Base-by-base conservation (phyloP, 2,888 invertebrate genomes). In the Endotricha flammealis region DNA sequence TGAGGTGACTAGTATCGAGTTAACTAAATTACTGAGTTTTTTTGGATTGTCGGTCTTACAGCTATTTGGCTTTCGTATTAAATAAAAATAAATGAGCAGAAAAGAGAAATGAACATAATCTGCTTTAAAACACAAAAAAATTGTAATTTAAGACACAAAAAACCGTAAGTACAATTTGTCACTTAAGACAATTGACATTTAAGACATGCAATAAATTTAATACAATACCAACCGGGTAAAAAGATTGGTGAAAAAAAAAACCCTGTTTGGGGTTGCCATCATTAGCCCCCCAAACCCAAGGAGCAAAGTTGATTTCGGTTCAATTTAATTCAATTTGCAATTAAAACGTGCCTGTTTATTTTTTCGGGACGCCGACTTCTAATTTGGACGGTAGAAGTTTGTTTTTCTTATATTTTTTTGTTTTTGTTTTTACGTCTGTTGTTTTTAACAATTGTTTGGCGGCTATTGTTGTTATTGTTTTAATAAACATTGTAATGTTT, bases 251-350 rank as follows among this genome's bases (percentile, higher is more conserved):
- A 72, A 72, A 76, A 71, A 77, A 76, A 77, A 71, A 77, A 70
- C n/a, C 64, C 71, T 65, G 71, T 64, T 62, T 52, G 66, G 64
- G 45, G 48, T 42, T 48, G 53, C 58, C 59, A 60, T 74, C 76
- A 75, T 78, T 77, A 79, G 69, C 67, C 55, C 60, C 67, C 65
- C 56, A 56, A 57, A 53, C 62, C 55, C 59, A 64, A 67, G 62
- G 58, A 61, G 64, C 64, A 64, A 73, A 76, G 67, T 77, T 74
- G 72, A 80, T 78, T 77, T 66, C 60, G 49, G 56, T 57, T 33
- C 69, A 70, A 73, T 81, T 75, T 78, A 81, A 82, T 81, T 81
- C 72, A 79, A 82, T 82, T 80, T 69, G 73, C 79, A 82, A 81
- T 81, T 82, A 79, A 78, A 80, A 67, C 63, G 57, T 44, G 36